A percentile compares a stretch with the other conserved stretches of the same genome.
These are phyloP conservation scores for Rhinopomastus cyanomelas DNA, from an alignment of 2,113 vertebrate species.

Conservation along the genomic window DNA sequence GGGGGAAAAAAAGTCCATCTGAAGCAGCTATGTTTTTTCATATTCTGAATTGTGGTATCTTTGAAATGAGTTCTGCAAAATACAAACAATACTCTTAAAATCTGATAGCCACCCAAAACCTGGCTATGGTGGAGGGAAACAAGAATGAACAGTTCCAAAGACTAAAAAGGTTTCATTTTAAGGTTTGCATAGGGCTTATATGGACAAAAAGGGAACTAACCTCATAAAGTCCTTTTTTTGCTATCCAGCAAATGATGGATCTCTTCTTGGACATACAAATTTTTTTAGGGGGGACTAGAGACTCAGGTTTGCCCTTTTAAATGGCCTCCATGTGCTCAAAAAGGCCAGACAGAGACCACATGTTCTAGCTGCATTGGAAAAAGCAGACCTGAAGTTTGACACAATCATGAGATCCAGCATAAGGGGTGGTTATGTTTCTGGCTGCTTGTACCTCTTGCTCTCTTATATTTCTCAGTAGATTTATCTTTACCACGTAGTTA, in stretches of 20 bases:
- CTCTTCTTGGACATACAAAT: neutral
- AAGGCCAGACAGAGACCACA: constrained; percentile 46
- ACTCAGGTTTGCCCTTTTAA: neutral
- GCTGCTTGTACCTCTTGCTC: neutral
- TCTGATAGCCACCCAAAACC: neutral
- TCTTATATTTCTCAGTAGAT: neutral
- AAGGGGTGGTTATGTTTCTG: neutral
- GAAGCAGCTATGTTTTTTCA: constrained; percentile 6
- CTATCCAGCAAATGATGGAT: neutral
- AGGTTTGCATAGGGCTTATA: neutral
- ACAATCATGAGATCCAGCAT: neutral
- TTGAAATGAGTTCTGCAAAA: neutral
- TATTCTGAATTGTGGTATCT: neutral
- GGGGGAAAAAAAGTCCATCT: neutral
- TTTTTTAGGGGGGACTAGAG: neutral
- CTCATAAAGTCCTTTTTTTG: neutral
- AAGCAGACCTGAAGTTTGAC: neutral
- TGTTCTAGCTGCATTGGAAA: neutral
- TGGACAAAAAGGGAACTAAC: neutral
- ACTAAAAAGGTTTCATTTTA: neutral
- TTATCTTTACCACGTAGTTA: neutral
- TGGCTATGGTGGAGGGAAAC: neutral
- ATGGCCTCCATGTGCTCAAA: constrained; percentile 11
- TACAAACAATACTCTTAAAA: neutral
- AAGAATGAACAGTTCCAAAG: neutral